These are phyloP conservation scores for Brachionus asplanchnoidis DNA, from an alignment of 1,140 invertebrate genomes.

Conservation along the genomic window DNA sequence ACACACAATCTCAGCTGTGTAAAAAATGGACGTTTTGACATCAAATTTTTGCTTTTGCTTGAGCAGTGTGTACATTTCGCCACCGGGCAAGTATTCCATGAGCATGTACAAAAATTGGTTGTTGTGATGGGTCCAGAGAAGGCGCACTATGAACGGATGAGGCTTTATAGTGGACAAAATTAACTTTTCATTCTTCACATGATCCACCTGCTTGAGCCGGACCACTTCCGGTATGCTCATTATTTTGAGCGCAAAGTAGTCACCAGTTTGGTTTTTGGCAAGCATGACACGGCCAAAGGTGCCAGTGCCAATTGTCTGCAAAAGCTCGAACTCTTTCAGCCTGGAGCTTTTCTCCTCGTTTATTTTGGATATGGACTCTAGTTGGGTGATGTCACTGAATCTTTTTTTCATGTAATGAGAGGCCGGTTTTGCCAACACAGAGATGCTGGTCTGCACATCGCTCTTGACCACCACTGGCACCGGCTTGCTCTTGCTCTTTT, in stretches of 20 bases:
- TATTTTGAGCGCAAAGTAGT: conserved; percentile 81
- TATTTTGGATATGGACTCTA: conserved; percentile 8
- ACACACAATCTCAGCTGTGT: conserved; percentile 84
- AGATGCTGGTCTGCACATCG: not conserved
- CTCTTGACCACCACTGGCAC: not conserved
- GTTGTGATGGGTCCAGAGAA: conserved; percentile 82
- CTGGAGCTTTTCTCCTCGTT: not conserved
- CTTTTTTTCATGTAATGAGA: not conserved
- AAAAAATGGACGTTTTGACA: conserved; percentile 79
- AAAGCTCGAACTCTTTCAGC: not conserved
- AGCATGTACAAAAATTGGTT: conserved; percentile 79
- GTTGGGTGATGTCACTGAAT: conserved; percentile 9
- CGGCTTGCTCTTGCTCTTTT: not conserved
- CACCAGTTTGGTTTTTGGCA: conserved; percentile 70
- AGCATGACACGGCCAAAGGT: conserved; percentile 32
- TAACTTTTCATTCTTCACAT: conserved; percentile 87
- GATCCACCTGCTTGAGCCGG: conserved; percentile 78
- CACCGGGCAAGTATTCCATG: conserved; percentile 82
- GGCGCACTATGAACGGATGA: conserved; percentile 87
- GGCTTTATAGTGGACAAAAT: conserved; percentile 75
- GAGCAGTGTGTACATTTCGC: conserved; percentile 89
- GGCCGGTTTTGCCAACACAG: not conserved
- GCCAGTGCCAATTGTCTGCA: conserved; percentile 30
- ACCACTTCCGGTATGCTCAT: conserved; percentile 84
- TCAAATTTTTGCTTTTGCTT: conserved; percentile 80